Base-by-base conservation (phyloP, 1,140 invertebrate species). In the Nasonia longicornis region DNA sequence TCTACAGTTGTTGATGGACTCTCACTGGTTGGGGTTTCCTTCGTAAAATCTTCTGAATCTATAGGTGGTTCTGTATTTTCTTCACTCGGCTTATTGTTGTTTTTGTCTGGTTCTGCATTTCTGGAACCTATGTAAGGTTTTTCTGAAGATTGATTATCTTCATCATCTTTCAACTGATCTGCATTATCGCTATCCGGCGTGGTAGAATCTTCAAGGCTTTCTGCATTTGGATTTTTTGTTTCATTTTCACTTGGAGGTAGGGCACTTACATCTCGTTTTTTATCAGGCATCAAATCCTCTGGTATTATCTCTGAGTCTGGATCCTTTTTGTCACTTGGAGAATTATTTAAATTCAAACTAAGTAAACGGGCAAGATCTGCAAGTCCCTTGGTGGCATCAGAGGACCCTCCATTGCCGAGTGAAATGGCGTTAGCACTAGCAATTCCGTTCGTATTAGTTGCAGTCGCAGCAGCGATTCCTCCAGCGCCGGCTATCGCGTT, bases 401-500 rank as follows among this genome's bases (percentile, higher is more conserved):
- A 73, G 20, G 70, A 74, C 2, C 48, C 52, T 6, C 20, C 42
- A 14, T 42, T 79, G 35, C 26, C 38, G 3, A 80, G 12, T n/a
- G 71, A 80, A 66, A 75, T 29, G 0, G 71, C 79, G 35, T 80
- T 80, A n/a, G 79, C 72, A 66, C n/a, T 80, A 2, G 58, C 58
- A 16, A 80, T 31, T 16, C 72, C 79, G 52, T 80, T 80, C n/a
- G 58, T 67, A 48, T 75, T 80, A 22, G 38, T 67, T 31, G 79
- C 63, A 26, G 63, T 35, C 26, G 71, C 72, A 20, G 63, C 63
- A 38, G 79, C 63, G 8, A 64, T 80, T 52, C 79, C 72, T n/a
- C 79, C 79, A 29, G 66, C 22, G 20, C 48, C 58, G 10, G 76
- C 38, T 4, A 77, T 48, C n/a, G 76, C 58, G 52, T 69, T 77